Evolutionary conservation across 2,888 invertebrate species (phyloP).

Genomic region (Hemaris fuciformis): DNA sequence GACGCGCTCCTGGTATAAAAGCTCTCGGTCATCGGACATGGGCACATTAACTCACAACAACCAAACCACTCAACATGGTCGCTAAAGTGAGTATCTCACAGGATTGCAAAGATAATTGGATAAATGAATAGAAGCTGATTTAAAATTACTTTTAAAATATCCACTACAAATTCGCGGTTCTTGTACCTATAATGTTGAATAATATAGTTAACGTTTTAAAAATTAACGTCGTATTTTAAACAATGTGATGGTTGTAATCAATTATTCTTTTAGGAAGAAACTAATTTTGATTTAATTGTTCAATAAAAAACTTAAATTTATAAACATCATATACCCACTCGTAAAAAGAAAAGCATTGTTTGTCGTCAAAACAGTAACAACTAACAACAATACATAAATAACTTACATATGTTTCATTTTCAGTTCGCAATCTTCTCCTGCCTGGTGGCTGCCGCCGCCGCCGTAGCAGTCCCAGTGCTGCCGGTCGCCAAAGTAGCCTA

Average conservation of each 20-base stretch:
- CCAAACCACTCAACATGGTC: slow-evolving; percentile 63
- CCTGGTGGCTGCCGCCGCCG: slow-evolving; percentile 49
- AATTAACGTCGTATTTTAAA: too few species aligned
- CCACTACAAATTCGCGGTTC: background rate
- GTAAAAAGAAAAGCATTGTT: too few species aligned
- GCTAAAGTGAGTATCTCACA: slow-evolving; percentile 60
- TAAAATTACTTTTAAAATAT: background rate
- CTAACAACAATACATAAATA: background rate
- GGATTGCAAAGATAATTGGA: background rate
- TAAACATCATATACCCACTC: too few species aligned
- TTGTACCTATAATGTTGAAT: too few species aligned
- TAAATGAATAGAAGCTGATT: background rate
- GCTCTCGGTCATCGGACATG: slow-evolving; percentile 33
- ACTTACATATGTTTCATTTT: slow-evolving; percentile 8
- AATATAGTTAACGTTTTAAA: too few species aligned
- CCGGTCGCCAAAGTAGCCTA: slow-evolving; percentile 56
- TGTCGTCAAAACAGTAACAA: too few species aligned
- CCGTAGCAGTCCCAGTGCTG: slow-evolving; percentile 44
- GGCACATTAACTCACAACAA: slow-evolving; percentile 55
- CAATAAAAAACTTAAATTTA: too few species aligned
- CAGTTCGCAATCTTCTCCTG: slow-evolving; percentile 48
- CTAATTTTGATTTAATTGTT: too few species aligned
- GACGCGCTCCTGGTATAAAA: slow-evolving; percentile 52
- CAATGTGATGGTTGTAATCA: too few species aligned
- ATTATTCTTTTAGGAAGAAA: too few species aligned